Base-by-base conservation (phyloP, 2,797 vertebrate species). In the Hephaestus fuliginosus region DNA sequence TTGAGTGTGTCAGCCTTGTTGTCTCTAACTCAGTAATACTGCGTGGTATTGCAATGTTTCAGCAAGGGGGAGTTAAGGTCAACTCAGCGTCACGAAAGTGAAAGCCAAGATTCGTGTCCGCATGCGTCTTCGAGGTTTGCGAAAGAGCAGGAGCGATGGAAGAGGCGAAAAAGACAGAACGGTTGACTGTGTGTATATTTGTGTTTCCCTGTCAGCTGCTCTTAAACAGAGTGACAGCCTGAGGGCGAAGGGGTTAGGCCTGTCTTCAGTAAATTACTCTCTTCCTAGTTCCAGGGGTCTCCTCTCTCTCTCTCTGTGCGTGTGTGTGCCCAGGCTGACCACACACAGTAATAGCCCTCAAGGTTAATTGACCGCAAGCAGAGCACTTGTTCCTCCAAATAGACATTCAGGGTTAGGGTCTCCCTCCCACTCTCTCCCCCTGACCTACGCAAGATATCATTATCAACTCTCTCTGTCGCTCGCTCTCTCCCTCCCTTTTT, bases 311-410 rank as follows among this genome's bases (percentile, higher is more conserved):
- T 62, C 44, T 67, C 72, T 77, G 60, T 49, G 28, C 67, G 30
- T 69, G 56, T 18, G 33, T 61, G 49, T 80, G 57, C n/a, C 46
- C 77, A 52, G 76, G 78, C 68, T 84, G 43, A 82, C 80, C 76
- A 78, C 83, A 88, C 78, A 80, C 76, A 87, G 76, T 85, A 92
- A 90, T 86, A 92, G 85, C 87, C 89, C 86, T 90, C 86, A 92
- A 92, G 94, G 90, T 95, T 95, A 94, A 95, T 95, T 95, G 94
- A 93, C 81, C 89, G 62, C 83, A 90, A 92, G 87, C 74, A 64
- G 86, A 93, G 90, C 83, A 93, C 88, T 93, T 94, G 93, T 93
- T 91, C 86, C 78, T 91, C 85, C 86, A 92, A 95, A 94, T 78
- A 91, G 89, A 89, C 85, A 86, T 88, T 85, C 82, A 76, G 89